phyloP scores from a whole-genome alignment of 2,888 invertebrate genomes.

The Conus canariensis region DNA sequence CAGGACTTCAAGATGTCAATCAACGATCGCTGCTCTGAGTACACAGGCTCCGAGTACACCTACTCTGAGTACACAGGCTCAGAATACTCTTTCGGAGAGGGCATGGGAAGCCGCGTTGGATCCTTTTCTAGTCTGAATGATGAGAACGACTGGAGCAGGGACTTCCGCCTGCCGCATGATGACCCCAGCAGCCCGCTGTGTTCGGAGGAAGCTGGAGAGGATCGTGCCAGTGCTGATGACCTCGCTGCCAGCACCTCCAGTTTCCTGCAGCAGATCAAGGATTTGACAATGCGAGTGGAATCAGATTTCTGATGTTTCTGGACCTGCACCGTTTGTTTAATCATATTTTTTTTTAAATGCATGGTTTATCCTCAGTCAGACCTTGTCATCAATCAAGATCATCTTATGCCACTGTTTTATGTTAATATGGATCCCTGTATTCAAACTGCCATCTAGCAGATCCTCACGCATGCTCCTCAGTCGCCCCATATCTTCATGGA shows the following conservation, averaged over 20 bases:
- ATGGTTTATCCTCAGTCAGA: too few relatives aligned
- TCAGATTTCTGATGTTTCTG: constrained; percentile 58
- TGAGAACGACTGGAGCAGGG: constrained; percentile 56
- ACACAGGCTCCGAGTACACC: constrained; percentile 52
- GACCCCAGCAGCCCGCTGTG: constrained; percentile 25
- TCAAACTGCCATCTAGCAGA: too few relatives aligned
- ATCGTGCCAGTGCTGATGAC: constrained; percentile 3
- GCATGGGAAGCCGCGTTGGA: constrained; percentile 66
- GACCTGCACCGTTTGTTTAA: not conserved
- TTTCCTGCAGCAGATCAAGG: constrained; percentile 70
- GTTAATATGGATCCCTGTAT: too few relatives aligned
- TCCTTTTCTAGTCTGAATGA: constrained; percentile 70
- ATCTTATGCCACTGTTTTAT: too few relatives aligned
- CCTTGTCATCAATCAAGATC: too few relatives aligned
- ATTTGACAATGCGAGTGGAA: constrained; percentile 66
- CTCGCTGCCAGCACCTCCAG: constrained; percentile 61
- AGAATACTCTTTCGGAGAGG: constrained; percentile 66
- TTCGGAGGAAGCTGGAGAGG: not conserved
- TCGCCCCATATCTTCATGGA: too few relatives aligned
- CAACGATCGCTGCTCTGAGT: constrained; percentile 67
- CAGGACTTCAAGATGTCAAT: constrained; percentile 89
- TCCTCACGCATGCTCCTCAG: too few relatives aligned
- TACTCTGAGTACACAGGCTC: constrained; percentile 68
- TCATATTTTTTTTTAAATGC: not conserved
- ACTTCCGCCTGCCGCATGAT: constrained; percentile 36